These are phyloP conservation scores for Agapornis roseicollis DNA, from an alignment of 2,113 vertebrate genomes.

Conservation along the genomic window DNA sequence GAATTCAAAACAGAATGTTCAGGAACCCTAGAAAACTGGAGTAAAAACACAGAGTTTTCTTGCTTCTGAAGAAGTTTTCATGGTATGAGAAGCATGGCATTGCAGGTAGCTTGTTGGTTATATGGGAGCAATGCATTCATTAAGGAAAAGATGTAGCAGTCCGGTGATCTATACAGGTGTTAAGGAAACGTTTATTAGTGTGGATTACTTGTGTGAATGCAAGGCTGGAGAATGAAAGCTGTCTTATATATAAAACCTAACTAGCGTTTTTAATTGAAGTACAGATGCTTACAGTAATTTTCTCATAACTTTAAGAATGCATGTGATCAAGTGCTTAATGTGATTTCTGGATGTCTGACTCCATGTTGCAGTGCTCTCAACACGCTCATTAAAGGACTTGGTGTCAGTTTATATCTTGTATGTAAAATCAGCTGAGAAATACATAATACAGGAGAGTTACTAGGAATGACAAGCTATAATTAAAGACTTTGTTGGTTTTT, in stretches of 20 bases:
- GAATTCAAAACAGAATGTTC: not conserved
- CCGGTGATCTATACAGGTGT: not conserved
- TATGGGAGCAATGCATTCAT: not conserved
- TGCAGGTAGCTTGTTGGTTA: not conserved
- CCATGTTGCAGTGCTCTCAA: not conserved
- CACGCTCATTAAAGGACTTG: not conserved
- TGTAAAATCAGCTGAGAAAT: not conserved
- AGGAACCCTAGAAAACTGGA: not conserved
- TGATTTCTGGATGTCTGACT: not conserved
- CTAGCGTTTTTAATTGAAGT: not conserved
- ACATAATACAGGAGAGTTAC: not conserved
- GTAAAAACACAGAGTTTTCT: not conserved
- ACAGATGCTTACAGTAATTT: not conserved
- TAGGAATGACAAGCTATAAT: not conserved
- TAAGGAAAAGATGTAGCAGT: not conserved
- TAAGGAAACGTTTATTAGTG: not conserved
- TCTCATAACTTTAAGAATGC: not conserved
- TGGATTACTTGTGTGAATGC: not conserved
- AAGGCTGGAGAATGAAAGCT: not conserved
- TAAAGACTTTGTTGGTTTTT: not conserved
- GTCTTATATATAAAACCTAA: not conserved
- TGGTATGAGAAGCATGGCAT: not conserved
- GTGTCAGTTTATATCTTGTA: not conserved
- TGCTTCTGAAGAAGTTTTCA: not conserved
- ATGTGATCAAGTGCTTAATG: not conserved